Base-by-base conservation (phyloP, 1,140 invertebrate genomes). In the Drosophila pectinifera region DNA sequence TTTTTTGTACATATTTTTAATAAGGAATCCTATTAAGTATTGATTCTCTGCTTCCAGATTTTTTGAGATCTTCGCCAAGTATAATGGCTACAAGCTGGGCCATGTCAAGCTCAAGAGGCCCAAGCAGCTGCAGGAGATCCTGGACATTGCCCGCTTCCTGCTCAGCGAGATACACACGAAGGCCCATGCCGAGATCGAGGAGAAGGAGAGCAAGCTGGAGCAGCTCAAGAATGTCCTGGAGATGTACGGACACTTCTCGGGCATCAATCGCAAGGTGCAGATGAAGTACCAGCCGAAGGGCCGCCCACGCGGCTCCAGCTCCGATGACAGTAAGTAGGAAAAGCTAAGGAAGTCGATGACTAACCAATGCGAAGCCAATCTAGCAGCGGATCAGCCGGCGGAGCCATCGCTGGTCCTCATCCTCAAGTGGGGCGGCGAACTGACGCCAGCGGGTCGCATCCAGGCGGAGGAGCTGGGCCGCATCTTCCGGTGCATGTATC, bases 211-310 rank as follows among this genome's bases (percentile, higher is more conserved):
- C 20, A 99, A 99, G 93, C 93, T 99, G 58, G 98, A 99, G 91
- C 99, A 99, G 92, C 94, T 99, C 1, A 99, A 99, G 93, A 97
- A 97, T 84, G 99, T 99, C 43, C 93, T 99, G 8, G 99, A 99
- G 95, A 99, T 99, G 99, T 99, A 99, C 93, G 99, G 99, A 0
- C 98, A 99, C 93, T 99, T 99, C 93, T 99, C 98, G 41, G 99
- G 99, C 16, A 99, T 99, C 73, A 99, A 99, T 94, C 95, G 99
- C 48, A 99, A 99, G 94, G 98, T 99, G 39, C 99, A 99, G 94
- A 96, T 99, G 94, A 99, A 99, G 93, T 99, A 99, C 93, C 98
- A 99, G 93, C 99, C 98, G 4, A 96, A 97, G 85, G 98, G 98
- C 3, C 94, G 97, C 65, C 98, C 98, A 13, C 95, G 98, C 84